phyloP scores from a whole-genome alignment of 2,797 vertebrate genomes.

The Hippoglossus hippoglossus region DNA sequence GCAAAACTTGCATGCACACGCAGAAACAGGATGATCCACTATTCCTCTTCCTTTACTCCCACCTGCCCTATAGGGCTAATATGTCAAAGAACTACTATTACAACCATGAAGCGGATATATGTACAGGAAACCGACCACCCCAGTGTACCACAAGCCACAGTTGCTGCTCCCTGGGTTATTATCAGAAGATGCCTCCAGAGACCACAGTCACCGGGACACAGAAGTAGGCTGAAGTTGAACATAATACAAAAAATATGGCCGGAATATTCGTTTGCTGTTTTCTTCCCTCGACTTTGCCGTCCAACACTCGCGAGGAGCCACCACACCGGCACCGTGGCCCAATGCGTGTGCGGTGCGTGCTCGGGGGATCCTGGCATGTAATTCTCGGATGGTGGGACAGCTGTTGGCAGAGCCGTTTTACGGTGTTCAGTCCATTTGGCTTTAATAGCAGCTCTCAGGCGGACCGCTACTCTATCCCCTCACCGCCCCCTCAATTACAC shows the following conservation, averaged over 20 bases:
- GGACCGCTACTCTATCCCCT: constrained; percentile 80
- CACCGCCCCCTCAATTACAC: constrained; percentile 85
- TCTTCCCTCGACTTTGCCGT: constrained; percentile 51
- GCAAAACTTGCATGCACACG: no score
- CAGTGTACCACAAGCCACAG: constrained; percentile 23
- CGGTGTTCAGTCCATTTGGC: constrained; percentile 82
- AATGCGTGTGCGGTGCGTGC: constrained; percentile 45
- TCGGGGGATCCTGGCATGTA: constrained; percentile 69
- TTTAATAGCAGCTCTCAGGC: constrained; percentile 85
- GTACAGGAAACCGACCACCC: constrained; percentile 47
- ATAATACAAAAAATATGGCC: constrained; percentile 44
- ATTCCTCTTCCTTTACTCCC: no score
- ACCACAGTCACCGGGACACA: constrained; percentile 34
- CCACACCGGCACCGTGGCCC: constrained; percentile 49
- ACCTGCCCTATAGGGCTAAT: no score
- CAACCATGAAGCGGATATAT: constrained; percentile 40
- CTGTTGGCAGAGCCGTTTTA: constrained; percentile 84
- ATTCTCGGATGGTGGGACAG: constrained; percentile 78
- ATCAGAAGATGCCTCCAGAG: constrained; percentile 35
- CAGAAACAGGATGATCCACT: no score
- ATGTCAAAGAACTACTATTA: neutral
- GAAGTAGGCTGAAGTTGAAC: constrained; percentile 31
- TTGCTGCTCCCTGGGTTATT: constrained; percentile 42
- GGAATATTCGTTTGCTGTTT: constrained; percentile 34
- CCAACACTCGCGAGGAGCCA: constrained; percentile 61